phyloP scores from a whole-genome alignment of 2,888 invertebrate species.

The Lepidonotus clava region DNA sequence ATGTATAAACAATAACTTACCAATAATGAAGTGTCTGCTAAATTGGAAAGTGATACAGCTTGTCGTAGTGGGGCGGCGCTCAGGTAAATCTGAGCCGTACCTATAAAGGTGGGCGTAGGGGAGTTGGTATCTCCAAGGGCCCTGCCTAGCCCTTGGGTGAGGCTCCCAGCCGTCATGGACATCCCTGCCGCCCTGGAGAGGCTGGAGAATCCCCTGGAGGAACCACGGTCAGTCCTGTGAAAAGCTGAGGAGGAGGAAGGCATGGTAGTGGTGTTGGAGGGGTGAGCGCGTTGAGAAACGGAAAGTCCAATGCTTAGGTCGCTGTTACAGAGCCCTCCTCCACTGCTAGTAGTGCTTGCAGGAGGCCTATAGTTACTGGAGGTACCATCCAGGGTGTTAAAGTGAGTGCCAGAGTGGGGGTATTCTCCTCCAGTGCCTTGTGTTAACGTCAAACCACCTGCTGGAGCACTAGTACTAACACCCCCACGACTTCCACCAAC shows the following conservation, averaged over 20 bases:
- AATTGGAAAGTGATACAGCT: background rate
- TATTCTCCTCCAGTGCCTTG: background rate
- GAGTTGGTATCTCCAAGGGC: background rate
- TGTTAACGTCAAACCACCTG: background rate
- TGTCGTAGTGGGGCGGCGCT: background rate
- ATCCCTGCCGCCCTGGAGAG: background rate
- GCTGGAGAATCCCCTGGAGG: background rate
- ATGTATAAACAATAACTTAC: no score
- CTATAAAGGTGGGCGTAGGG: slow-evolving; percentile 5
- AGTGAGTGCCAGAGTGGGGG: background rate
- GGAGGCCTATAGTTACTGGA: no score
- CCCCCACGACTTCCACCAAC: background rate
- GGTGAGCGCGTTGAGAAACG: background rate
- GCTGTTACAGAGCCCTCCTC: background rate
- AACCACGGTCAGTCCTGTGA: background rate
- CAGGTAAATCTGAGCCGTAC: slow-evolving; percentile 33
- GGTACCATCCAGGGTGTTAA: background rate
- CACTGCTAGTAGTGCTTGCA: slow-evolving; percentile 2
- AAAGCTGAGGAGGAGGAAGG: background rate
- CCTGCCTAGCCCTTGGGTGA: background rate
- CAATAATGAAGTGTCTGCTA: no score
- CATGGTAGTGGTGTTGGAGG: background rate
- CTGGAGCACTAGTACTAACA: no score
- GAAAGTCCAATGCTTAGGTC: background rate
- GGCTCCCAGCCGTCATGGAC: background rate